A percentile compares a stretch with the other conserved stretches of the same genome.
phyloP scores from a whole-genome alignment of 2,888 invertebrate species.

The Heliconius charithonia region DNA sequence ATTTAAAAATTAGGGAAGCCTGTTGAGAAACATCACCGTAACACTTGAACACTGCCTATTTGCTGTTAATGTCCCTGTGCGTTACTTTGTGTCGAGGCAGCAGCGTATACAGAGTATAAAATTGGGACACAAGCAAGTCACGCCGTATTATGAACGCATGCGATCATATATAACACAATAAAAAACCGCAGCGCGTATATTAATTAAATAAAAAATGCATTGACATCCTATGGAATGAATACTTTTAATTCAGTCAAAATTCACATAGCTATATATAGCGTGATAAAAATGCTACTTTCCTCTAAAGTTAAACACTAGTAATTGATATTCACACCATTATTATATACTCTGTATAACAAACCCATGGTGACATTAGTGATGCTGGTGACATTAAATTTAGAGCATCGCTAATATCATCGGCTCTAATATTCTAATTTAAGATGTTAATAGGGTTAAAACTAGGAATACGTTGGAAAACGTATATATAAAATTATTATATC shows the following conservation, averaged over 20 bases:
- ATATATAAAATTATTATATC: constrained; percentile 27
- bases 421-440: constrained; percentile 31
- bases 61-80: constrained; percentile 40
- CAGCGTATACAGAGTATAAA: constrained; percentile 47
- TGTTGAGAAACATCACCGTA: background rate
- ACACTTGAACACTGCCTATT: constrained; percentile 21
- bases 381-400: constrained; percentile 4
- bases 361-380: constrained; percentile 47
- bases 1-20: background rate
- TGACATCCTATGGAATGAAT: constrained; percentile 57
- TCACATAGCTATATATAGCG: constrained; percentile 48
- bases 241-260: constrained; percentile 57
- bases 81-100: constrained; percentile 45
- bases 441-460: constrained; percentile 33
- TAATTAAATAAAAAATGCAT: constrained; percentile 41
- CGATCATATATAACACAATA: constrained; percentile 18
- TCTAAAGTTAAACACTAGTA: constrained; percentile 45
- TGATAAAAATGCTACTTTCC: constrained; percentile 48
- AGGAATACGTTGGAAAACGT: constrained; percentile 31
- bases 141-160: constrained; percentile 32
- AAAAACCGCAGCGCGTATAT: constrained; percentile 31
- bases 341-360: constrained; percentile 56
- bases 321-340: constrained; percentile 48
- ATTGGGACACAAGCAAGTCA: constrained; percentile 34
- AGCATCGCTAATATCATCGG: constrained; percentile 38